phyloP scores from a whole-genome alignment of 1,140 invertebrate genomes.

The Panagrolaimus sp. region DNA sequence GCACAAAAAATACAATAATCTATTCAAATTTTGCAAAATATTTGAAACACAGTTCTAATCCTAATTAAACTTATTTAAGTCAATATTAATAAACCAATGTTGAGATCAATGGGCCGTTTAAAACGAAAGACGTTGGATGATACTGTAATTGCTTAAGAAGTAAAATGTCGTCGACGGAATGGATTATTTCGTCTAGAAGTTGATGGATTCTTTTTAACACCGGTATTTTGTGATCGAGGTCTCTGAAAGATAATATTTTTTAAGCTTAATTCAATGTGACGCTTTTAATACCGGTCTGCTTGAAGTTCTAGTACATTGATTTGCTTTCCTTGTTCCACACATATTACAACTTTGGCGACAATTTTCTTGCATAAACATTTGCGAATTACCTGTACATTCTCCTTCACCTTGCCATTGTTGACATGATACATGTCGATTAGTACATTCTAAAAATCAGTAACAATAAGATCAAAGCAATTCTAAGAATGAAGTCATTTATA shows the following conservation, averaged over 20 bases:
- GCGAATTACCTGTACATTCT: not conserved
- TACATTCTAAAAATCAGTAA: too few species aligned
- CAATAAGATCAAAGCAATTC: too few species aligned
- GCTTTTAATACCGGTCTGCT: too few species aligned
- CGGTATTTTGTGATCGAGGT: not conserved
- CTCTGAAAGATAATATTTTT: not conserved
- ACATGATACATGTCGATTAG: constrained; percentile 21
- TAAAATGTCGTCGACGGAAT: not conserved
- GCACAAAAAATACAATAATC: not conserved
- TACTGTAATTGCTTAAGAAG: not conserved
- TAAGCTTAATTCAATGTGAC: constrained; percentile 11
- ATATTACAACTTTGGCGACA: not conserved
- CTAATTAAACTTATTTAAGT: too few species aligned
- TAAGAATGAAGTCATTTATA: too few species aligned
- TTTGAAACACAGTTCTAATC: too few species aligned
- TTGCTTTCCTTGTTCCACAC: too few species aligned
- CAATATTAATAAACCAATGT: not conserved
- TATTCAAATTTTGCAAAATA: too few species aligned
- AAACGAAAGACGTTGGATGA: not conserved
- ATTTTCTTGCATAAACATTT: not conserved
- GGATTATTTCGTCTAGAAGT: constrained; percentile 4
- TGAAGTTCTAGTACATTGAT: too few species aligned
- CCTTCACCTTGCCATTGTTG: not conserved
- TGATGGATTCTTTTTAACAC: constrained; percentile 4
- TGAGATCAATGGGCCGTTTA: not conserved